Evolutionary conservation across 1,140 invertebrate species (phyloP).

Genomic region (Agrypnia vestita): DNA sequence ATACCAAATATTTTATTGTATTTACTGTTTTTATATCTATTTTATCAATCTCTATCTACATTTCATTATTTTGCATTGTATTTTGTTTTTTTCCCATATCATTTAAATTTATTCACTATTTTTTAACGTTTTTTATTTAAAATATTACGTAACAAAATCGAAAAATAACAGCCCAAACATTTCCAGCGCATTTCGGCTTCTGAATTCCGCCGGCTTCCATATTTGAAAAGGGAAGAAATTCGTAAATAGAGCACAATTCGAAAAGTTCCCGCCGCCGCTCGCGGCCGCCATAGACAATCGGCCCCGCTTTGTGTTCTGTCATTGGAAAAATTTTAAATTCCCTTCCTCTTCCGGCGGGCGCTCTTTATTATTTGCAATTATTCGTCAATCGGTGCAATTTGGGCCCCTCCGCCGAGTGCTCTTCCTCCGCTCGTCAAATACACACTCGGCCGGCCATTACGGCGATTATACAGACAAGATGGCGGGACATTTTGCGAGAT

Average conservation of each 20-base stretch:
- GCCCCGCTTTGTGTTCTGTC: constrained; percentile 57
- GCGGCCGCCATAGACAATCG: constrained; percentile 56
- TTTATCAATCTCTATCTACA: too few relatives aligned
- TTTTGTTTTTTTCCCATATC: too few relatives aligned
- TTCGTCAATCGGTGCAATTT: constrained; percentile 61
- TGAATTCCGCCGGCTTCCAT: neutral
- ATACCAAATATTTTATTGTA: too few relatives aligned
- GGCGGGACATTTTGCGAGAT: neutral
- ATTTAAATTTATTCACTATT: too few relatives aligned
- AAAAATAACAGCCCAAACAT: neutral
- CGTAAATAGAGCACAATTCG: constrained; percentile 11
- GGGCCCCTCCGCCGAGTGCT: constrained; percentile 15
- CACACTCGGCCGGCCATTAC: neutral
- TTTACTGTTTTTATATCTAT: too few relatives aligned
- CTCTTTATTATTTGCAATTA: constrained; percentile 62
- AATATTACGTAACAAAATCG: too few relatives aligned
- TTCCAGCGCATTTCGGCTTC: neutral
- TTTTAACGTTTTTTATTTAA: too few relatives aligned
- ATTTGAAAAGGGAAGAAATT: constrained; percentile 14
- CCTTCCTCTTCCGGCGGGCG: constrained; percentile 28
- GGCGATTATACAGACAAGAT: neutral
- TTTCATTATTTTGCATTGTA: too few relatives aligned
- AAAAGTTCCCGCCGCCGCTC: neutral
- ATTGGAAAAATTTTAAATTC: constrained; percentile 60
- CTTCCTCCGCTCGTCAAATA: constrained; percentile 20